Conservation (phyloP, 2,888 invertebrate genomes). For the Euplexia lucipara region DNA sequence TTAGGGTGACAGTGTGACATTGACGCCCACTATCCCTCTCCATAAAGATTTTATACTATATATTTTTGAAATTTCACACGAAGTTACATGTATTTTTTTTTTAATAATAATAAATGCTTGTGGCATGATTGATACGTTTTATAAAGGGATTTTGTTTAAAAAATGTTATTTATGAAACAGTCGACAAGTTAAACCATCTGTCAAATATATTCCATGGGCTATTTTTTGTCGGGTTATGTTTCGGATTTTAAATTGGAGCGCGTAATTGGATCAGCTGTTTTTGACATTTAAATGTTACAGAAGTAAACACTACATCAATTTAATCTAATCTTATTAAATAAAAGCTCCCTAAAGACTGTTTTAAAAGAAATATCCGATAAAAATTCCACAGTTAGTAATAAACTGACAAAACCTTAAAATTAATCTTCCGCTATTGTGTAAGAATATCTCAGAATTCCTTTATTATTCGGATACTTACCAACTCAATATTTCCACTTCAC, state of each 20-base stretch:
- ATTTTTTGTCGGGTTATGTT: constrained; percentile 19
- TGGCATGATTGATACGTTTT: constrained; percentile 64
- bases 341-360: background rate
- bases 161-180: constrained; percentile 32
- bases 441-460: constrained; percentile 53
- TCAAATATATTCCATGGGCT: constrained; percentile 33
- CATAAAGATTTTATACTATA: constrained; percentile 73
- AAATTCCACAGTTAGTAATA: constrained; percentile 15
- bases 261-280: background rate
- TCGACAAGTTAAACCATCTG: constrained; percentile 47
- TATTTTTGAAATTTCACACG: constrained; percentile 72
- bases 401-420: constrained; percentile 27
- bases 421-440: constrained; percentile 45
- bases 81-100: constrained; percentile 49
- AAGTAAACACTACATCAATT: too few species aligned
- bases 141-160: constrained; percentile 50
- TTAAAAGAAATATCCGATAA: constrained; percentile 13
- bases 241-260: constrained; percentile 1
- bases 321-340: background rate
- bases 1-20: constrained; percentile 81
- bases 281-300: background rate
- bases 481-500: constrained; percentile 61
- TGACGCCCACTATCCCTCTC: constrained; percentile 75
- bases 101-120: constrained; percentile 40
- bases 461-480: constrained; percentile 60